Base-by-base conservation (phyloP, 2,888 invertebrate species). In the Drosophila acutilabella region DNA sequence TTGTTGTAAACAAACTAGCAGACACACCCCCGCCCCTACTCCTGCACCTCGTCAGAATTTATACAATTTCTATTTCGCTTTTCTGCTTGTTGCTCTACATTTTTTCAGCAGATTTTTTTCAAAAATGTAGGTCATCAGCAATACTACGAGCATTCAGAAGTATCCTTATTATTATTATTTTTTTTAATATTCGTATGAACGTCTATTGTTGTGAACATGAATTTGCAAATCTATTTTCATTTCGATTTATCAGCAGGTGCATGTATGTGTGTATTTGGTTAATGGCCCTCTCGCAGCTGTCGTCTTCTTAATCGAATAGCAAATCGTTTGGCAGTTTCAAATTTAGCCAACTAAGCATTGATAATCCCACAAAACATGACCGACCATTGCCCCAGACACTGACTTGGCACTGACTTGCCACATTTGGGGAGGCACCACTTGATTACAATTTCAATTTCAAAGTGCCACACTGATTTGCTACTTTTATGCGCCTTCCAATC, bases 221-320 rank as follows among this genome's bases (percentile, higher is more conserved):
- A 84, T 87, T 84, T 72, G 79, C 85, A 83, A 81, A 84, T 87
- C 76, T 87, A 81, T 87, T 83, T 79, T 68, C 76, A 84, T 87
- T 87, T 76, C 70, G 61, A 76, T 74, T 81, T 80, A 42, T 59
- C 11, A 33, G n/a, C 26, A 13, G 8, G 18, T 56, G 20, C 4
- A 6, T 58, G 42, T 48, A 36, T 45, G 51, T 64, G 42, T 45
- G 44, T 45, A 44, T 64, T 58, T 58, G 71, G 65, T 64, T 77
- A 68, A 73, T 78, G 81, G 62, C 60, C 56, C 61, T 48, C 64
- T 53, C 38, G 48, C 64, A 64, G 53, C 52, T 69, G 73, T 68
- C 81, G 81, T 70, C 71, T 79, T 81, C 71, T 84, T 83, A 83
- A 87, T 83, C 88, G 85, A 84, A 84, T 74, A 64, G 80, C 79